Percentiles rank a stretch among this genome's conserved stretches.
Conservation (phyloP, 2,888 invertebrate genomes). For the Crepidodera aurea region DNA sequence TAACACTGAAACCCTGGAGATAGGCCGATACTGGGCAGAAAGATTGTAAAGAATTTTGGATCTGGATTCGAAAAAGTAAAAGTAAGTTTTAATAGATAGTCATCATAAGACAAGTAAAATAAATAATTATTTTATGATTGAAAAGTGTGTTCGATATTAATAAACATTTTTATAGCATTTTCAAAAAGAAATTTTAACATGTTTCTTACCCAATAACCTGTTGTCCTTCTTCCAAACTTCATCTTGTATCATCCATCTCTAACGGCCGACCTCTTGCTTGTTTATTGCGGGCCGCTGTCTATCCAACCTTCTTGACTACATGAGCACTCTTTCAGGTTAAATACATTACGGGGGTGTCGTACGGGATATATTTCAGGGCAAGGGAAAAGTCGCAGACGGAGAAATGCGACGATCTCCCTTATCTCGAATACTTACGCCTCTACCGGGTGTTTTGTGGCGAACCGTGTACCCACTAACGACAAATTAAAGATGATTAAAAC, state of each 20-base stretch:
- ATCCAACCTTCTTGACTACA: conserved; percentile 42
- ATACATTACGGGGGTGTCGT: conserved; percentile 43
- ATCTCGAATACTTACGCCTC: not conserved
- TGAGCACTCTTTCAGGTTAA: conserved; percentile 43
- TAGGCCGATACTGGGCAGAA: too few relatives aligned
- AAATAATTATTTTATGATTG: too few relatives aligned
- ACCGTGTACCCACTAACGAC: conserved; percentile 13
- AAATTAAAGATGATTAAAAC: conserved; percentile 14
- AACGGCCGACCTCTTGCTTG: conserved; percentile 41
- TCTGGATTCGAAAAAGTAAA: too few relatives aligned
- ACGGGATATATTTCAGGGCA: conserved; percentile 41
- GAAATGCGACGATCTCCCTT: conserved; percentile 15
- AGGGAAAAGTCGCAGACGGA: conserved; percentile 35
- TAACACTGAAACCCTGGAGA: too few relatives aligned
- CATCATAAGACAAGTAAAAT: too few relatives aligned
- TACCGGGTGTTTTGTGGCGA: conserved; percentile 15
- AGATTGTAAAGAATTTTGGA: too few relatives aligned
- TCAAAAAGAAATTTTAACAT: too few relatives aligned
- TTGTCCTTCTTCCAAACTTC: not conserved
- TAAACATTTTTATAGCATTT: too few relatives aligned
- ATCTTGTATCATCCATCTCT: conserved; percentile 4
- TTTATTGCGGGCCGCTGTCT: conserved; percentile 48
- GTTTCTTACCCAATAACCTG: too few relatives aligned
- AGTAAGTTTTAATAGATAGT: too few relatives aligned
- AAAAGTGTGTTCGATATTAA: too few relatives aligned